Percentiles rank a stretch among this genome's conserved stretches.
Conservation (phyloP, 2,113 vertebrate species). For the Clarias magur region DNA sequence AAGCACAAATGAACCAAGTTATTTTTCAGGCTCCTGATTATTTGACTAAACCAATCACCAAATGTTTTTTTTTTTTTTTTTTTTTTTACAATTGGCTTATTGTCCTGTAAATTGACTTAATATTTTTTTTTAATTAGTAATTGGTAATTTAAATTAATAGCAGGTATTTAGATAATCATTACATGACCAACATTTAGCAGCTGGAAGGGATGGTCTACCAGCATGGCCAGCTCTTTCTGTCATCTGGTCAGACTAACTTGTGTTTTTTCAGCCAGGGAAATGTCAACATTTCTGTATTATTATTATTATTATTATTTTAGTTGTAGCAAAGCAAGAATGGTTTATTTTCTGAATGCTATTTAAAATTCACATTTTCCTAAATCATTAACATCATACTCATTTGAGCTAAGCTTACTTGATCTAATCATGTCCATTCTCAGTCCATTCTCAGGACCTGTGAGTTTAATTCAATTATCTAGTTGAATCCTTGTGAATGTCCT, state of each 20-base stretch:
- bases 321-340: background rate
- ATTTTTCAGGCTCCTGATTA: background rate
- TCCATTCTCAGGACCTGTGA: conserved; percentile 8
- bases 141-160: background rate
- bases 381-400: background rate
- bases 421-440: conserved; percentile 11
- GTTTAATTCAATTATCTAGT: conserved; percentile 50
- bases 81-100: background rate
- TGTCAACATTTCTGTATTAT: background rate
- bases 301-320: background rate
- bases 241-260: background rate
- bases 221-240: background rate
- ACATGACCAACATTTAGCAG: background rate
- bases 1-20: too few species aligned
- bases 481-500: conserved; percentile 39
- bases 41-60: background rate
- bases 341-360: background rate
- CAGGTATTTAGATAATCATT: background rate
- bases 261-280: background rate
- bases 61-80: background rate
- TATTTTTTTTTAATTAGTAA: too few species aligned
- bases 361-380: background rate
- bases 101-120: background rate
- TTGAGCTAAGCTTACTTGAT: background rate
- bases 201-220: background rate